Percentiles rank a stretch among this genome's conserved stretches.
Evolutionary conservation across 92 coral and sea anemone genomes (phyloP).

Genomic region (Anthopleura xanthogrammica): DNA sequence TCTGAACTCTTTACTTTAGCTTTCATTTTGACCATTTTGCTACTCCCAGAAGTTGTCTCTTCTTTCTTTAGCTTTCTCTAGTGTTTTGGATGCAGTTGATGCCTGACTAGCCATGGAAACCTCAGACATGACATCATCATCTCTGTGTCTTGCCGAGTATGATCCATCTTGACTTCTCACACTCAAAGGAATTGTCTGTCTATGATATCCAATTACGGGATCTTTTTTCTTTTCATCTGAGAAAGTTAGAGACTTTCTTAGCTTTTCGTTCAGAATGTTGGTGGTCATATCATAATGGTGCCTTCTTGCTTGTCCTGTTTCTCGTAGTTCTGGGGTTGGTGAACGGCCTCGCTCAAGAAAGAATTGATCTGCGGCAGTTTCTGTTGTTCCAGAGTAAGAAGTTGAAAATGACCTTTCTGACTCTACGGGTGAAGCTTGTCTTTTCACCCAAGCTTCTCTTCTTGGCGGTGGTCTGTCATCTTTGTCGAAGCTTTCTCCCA

Average conservation of each 20-base stretch:
- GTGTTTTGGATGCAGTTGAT: conserved; percentile 77
- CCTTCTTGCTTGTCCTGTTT: conserved; percentile 73
- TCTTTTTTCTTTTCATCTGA: conserved; percentile 42
- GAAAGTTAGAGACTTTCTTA: conserved; percentile 53
- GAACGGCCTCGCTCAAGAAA: conserved; percentile 92
- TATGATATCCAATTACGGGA: conserved; percentile 21
- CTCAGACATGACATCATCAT: conserved; percentile 83
- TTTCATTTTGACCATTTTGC: conserved; percentile 16
- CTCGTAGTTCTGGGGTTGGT: conserved; percentile 95
- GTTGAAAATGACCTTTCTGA: conserved; percentile 34
- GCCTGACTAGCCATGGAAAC: conserved; percentile 81
- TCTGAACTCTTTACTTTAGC: neutral
- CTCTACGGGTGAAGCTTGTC: conserved; percentile 51
- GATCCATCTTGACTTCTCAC: conserved; percentile 46
- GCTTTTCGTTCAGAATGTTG: conserved; percentile 64
- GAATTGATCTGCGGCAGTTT: conserved; percentile 54
- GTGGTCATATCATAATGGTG: conserved; percentile 97
- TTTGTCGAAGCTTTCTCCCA: neutral
- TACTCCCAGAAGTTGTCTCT: conserved; percentile 74
- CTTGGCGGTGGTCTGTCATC: conserved; percentile 45
- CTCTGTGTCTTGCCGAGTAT: conserved; percentile 42
- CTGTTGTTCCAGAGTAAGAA: conserved; percentile 41
- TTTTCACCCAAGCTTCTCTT: conserved; percentile 75
- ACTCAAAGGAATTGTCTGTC: neutral
- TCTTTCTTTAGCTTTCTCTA: conserved; percentile 76